Evolutionary conservation across 2,113 vertebrate genomes (phyloP), one percentile per base, ranked within the genome.

Genomic region (Gorsachius goisagi): DNA sequence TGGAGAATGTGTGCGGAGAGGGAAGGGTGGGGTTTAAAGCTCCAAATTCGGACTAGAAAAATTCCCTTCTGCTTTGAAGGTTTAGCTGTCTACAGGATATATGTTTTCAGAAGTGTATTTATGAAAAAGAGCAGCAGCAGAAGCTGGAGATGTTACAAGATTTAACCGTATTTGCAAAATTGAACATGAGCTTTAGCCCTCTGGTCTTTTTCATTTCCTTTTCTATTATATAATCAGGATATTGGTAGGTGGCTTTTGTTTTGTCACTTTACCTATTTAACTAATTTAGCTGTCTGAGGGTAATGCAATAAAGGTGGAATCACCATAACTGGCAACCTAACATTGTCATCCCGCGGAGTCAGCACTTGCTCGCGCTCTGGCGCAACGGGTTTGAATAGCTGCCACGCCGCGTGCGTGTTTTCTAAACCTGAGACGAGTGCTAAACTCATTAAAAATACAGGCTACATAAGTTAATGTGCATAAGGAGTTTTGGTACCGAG

Each of bases 401-500:
- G 87, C 97, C 92, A 93, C 45, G 56, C 76, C 5, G 1, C 39
- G 78, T 80, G 83, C 78, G 39, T 84, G 90, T 78, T 84, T 93
- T 62, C 91, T 78, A 92, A 97, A 97, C 95, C 95, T 7, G 1
- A 96, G 45, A 91, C 97, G 52, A 96, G 52, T 68, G 76, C 93
- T 93, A 85, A 85, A 92, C 89, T 96, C 88, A 88, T 96, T 96
- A 95, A 95, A 96, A 88, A 91, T 95, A 77, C 78, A 85, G 80
- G 72, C 80, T 91, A 12, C 72, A 14, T 44, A 91, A 92, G 93
- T 93, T 94, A 87, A 73, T 84, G 84, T 76, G 76, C 96, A 44
- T 94, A 95, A 97, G 96, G 83, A 88, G 95, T 98, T 98, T 98
- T 98, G 97, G 97, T 98, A 52, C 87, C 41, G 64, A 85, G 89